Percentiles rank a stretch among this genome's conserved stretches.
These are phyloP conservation scores for Ethmia dodecea DNA, from an alignment of 2,888 invertebrate species.

Conservation along the genomic window DNA sequence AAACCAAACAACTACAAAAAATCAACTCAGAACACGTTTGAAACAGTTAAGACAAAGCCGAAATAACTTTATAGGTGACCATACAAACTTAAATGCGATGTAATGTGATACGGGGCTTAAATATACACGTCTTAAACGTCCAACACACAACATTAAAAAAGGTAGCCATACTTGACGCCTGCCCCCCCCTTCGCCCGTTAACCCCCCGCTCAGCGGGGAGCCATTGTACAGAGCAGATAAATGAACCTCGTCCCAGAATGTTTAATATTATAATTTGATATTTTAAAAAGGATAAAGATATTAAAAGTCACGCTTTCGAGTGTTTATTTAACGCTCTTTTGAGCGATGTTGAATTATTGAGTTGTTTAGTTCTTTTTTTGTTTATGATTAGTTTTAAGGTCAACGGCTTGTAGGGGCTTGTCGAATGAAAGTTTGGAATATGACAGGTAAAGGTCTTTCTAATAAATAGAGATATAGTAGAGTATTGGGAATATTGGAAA, in stretches of 20 bases:
- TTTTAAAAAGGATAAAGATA: slow-evolving; percentile 75
- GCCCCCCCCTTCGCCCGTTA: slow-evolving; percentile 19
- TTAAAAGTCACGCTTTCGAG: slow-evolving; percentile 70
- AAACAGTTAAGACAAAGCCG: no score
- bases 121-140: slow-evolving; percentile 11
- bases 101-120: slow-evolving; percentile 10
- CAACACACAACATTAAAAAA: slow-evolving; percentile 12
- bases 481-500: no score
- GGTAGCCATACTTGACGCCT: slow-evolving; percentile 19
- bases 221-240: slow-evolving; percentile 63
- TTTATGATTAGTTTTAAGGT: slow-evolving; percentile 27
- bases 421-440: not conserved
- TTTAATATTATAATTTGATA: slow-evolving; percentile 77
- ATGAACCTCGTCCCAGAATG: slow-evolving; percentile 60
- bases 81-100: slow-evolving; percentile 3
- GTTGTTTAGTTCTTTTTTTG: slow-evolving; percentile 33
- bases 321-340: slow-evolving; percentile 69
- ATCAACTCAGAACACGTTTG: no score
- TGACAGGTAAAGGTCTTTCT: no score
- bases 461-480: no score
- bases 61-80: not conserved
- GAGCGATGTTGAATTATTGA: slow-evolving; percentile 55
- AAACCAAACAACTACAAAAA: no score
- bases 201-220: slow-evolving; percentile 43
- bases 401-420: slow-evolving; percentile 9